phyloP scores from a whole-genome alignment of 1,140 invertebrate genomes.

The Condylostylus longicornis region DNA sequence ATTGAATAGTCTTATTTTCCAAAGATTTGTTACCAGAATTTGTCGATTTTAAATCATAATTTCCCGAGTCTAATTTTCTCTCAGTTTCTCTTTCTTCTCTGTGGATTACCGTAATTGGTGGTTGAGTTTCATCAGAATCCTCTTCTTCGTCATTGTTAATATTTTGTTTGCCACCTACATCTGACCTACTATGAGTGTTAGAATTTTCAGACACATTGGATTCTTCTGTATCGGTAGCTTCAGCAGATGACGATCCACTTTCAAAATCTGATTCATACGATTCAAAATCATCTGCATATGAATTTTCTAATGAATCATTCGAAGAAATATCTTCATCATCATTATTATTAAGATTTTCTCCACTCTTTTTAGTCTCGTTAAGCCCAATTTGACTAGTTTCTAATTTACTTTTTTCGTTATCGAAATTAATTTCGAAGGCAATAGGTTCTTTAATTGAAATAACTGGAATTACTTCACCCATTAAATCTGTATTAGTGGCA shows the following conservation, averaged over 20 bases:
- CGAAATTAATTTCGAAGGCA: slow-evolving; percentile 27
- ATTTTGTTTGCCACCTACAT: neutral
- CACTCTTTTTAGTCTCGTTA: no score
- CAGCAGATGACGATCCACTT: slow-evolving; percentile 19
- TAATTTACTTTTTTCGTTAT: slow-evolving; percentile 12
- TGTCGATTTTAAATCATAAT: slow-evolving; percentile 40
- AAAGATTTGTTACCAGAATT: no score
- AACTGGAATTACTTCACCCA: slow-evolving; percentile 1
- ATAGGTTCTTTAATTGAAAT: slow-evolving; percentile 13
- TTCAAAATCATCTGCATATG: slow-evolving; percentile 39
- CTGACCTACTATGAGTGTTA: neutral
- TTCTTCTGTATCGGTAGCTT: slow-evolving; percentile 7
- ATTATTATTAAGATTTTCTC: neutral
- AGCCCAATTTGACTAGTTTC: slow-evolving; percentile 4
- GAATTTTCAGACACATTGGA: neutral
- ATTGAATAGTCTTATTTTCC: no score
- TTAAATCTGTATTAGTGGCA: slow-evolving; percentile 3
- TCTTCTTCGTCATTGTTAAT: slow-evolving; percentile 13
- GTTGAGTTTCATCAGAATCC: slow-evolving; percentile 23
- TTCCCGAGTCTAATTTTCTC: slow-evolving; percentile 44
- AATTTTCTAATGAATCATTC: slow-evolving; percentile 6
- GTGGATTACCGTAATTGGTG: slow-evolving; percentile 22
- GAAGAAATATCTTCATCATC: neutral
- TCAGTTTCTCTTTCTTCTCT: slow-evolving; percentile 39
- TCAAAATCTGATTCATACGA: slow-evolving; percentile 41